phyloP scores from a whole-genome alignment of 1,140 invertebrate species.

The Geopemphigus sp. region DNA sequence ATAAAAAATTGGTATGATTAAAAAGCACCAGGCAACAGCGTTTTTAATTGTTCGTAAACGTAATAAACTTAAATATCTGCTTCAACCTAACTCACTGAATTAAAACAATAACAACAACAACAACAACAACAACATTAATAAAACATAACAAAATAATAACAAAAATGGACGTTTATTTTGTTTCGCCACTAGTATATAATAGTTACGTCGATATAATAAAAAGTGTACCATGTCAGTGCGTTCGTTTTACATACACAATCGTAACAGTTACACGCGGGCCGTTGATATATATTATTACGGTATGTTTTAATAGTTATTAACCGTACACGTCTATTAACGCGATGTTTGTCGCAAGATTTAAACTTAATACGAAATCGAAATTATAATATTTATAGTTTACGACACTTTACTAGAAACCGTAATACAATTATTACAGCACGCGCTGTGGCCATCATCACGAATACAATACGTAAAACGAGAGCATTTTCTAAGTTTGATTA shows the following conservation, averaged over 20 bases:
- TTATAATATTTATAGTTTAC: no score
- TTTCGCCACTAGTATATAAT: neutral
- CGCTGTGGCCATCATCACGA: neutral
- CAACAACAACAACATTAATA: no score
- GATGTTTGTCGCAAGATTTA: neutral
- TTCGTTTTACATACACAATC: no score
- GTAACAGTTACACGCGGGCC: no score
- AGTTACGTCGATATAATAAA: neutral
- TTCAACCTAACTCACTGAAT: neutral
- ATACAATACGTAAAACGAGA: neutral
- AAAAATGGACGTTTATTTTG: conserved; percentile 3
- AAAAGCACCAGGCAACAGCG: conserved; percentile 15
- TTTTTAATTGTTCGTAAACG: neutral
- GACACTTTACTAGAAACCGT: no score
- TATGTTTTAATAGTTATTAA: neutral
- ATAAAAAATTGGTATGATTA: conserved; percentile 16
- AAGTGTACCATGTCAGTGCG: neutral
- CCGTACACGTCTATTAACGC: neutral
- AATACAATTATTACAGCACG: no score
- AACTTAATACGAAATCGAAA: neutral
- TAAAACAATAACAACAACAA: no score
- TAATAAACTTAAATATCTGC: neutral
- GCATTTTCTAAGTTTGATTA: neutral
- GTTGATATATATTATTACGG: neutral
- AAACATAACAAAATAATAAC: neutral